Evolutionary conservation across 2,888 invertebrate species (phyloP).

Genomic region (Nudaria mundana): DNA sequence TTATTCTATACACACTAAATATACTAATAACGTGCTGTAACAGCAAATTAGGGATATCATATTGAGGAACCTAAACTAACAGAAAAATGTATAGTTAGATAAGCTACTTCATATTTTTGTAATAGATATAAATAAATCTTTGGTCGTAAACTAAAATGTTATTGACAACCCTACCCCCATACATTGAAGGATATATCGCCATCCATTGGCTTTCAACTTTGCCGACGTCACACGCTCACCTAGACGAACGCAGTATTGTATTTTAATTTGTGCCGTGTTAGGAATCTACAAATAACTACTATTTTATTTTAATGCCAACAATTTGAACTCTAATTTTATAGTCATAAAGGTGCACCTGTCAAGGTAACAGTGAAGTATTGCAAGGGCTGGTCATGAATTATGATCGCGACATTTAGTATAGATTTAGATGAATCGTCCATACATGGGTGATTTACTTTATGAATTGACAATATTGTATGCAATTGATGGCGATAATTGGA

Average conservation of each 20-base stretch:
- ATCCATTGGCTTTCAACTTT: constrained; percentile 63
- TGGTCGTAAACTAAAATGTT: no score
- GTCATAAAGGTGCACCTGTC: constrained; percentile 7
- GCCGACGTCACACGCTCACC: constrained; percentile 67
- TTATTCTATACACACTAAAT: constrained; percentile 13
- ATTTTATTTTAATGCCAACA: constrained; percentile 26
- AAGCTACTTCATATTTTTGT: no score
- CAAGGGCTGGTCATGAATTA: constrained; percentile 34
- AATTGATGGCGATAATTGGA: constrained; percentile 25
- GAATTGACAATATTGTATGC: constrained; percentile 27
- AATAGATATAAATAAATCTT: no score
- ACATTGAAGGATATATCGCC: constrained; percentile 66
- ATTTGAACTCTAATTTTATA: constrained; percentile 21
- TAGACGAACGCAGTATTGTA: constrained; percentile 67
- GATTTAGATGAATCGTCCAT: constrained; percentile 42
- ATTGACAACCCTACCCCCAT: constrained; percentile 42
- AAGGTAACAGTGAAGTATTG: constrained; percentile 25
- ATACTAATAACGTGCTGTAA: constrained; percentile 16
- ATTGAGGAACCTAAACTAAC: no score
- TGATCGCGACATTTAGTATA: constrained; percentile 36
- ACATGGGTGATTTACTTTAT: constrained; percentile 31
- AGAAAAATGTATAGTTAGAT: no score
- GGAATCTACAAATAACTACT: constrained; percentile 58
- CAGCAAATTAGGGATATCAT: neutral
- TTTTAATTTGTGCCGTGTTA: constrained; percentile 67